Base-by-base conservation (phyloP, 2,888 invertebrate genomes). In the Pheosia tremula region DNA sequence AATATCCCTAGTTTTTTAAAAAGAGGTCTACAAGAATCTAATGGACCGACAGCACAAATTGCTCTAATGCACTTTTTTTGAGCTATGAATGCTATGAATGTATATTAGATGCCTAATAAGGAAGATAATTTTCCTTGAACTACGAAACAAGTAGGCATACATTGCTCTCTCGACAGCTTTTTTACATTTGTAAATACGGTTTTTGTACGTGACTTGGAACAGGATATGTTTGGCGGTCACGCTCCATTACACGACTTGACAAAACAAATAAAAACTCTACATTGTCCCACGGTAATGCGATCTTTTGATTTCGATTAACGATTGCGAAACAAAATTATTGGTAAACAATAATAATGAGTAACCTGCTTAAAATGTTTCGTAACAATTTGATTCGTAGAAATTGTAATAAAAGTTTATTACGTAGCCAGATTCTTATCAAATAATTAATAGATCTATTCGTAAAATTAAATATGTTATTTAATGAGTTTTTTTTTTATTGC, bases 201-300 rank as follows among this genome's bases (percentile, higher is more conserved):
- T 41, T 50, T 43, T 69, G 66, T 74, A 66, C 65, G 69, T 75
- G 74, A 69, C 61, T 79, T 68, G 75, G 73, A 79, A 79, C 81
- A 78, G 78, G 78, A 83, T 81, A 80, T 66, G 8, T 50, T 62
- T 64, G 72, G 68, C 75, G 77, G 86, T 87, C 84, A 87, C 80
- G 83, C 83, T 79, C 74, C 75, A 79, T 71, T 77, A 82, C 72
- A 63, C 74, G 74, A 67, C 79, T 74, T 82, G 65, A 77, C 83
- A 87, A 86, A 88, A 86, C 80, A 83, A 83, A 85, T 76, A 71
- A 71, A 72, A 24, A 24, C 24, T 24, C 61, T 68, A 66, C 72
- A 69, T 72, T 72, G 78, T 84, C 81, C 69, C 83, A 84, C 80
- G 76, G 86, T 80, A 82, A 87, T 69, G 71, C 61, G 76, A 86